phyloP scores from a whole-genome alignment of 2,113 vertebrate species.

The Menura novaehollandiae region DNA sequence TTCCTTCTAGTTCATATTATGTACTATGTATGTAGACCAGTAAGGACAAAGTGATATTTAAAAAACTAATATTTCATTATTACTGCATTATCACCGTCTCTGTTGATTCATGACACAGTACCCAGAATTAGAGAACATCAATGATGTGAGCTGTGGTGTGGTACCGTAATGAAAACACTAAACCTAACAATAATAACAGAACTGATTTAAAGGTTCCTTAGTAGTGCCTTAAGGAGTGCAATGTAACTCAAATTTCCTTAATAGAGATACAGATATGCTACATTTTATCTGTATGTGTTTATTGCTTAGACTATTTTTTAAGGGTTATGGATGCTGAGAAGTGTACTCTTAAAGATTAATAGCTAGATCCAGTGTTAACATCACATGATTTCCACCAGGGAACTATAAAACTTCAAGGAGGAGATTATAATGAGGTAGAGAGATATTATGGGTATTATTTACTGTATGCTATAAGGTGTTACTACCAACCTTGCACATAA shows the following conservation, averaged over 20 bases:
- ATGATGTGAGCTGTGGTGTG: not conserved
- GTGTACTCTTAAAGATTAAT: not conserved
- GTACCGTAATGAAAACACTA: not conserved
- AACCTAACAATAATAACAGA: not conserved
- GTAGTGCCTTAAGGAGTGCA: not conserved
- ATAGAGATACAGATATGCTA: not conserved
- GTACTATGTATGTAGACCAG: not conserved
- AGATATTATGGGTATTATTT: slow-evolving; percentile 5
- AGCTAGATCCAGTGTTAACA: not conserved
- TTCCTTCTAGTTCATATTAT: not conserved
- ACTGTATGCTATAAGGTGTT: not conserved
- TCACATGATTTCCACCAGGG: not conserved
- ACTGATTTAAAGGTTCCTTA: not conserved
- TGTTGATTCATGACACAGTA: not conserved
- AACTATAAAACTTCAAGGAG: not conserved
- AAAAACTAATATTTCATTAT: rapidly evolving
- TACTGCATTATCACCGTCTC: not conserved
- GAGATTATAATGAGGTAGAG: slow-evolving; percentile 19
- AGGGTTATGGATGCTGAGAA: not conserved
- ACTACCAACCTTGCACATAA: not conserved
- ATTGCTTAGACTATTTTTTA: not conserved
- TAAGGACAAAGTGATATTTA: not conserved
- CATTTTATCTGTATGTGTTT: not conserved
- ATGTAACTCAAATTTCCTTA: not conserved
- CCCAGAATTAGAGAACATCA: not conserved